phyloP scores from a whole-genome alignment of 1,140 invertebrate species.

The Drosophila kanapiae region DNA sequence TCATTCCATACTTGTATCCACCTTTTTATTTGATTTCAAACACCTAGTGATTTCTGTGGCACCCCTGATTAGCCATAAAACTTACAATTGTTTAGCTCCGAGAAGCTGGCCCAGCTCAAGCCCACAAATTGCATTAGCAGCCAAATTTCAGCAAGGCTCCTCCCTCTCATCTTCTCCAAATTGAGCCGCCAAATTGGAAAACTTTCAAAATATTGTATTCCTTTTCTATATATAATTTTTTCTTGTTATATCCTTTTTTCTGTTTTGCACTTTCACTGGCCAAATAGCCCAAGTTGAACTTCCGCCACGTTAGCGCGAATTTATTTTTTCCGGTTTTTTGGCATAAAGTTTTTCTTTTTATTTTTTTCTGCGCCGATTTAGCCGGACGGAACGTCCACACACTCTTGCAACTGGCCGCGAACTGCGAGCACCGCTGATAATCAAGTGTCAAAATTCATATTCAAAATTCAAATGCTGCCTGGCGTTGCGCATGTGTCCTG shows the following conservation, averaged over 20 bases:
- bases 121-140: slow-evolving; percentile 51
- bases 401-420: slow-evolving; percentile 70
- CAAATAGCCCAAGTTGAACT: slow-evolving; percentile 53
- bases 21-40: neutral
- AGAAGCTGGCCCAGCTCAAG: slow-evolving; percentile 47
- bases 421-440: slow-evolving; percentile 76
- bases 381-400: slow-evolving; percentile 65
- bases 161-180: slow-evolving; percentile 49
- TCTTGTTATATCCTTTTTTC: neutral
- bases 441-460: slow-evolving; percentile 83
- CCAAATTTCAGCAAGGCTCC: slow-evolving; percentile 23
- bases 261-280: slow-evolving; percentile 66
- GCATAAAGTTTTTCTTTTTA: slow-evolving; percentile 37
- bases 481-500: slow-evolving; percentile 79
- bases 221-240: neutral
- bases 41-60: neutral
- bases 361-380: slow-evolving; percentile 16
- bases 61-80: neutral
- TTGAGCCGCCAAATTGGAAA: slow-evolving; percentile 44
- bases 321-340: slow-evolving; percentile 48
- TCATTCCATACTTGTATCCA: too few relatives aligned
- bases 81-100: slow-evolving; percentile 75
- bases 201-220: slow-evolving; percentile 29
- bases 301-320: slow-evolving; percentile 66
- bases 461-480: slow-evolving; percentile 80